A percentile compares a stretch with the other conserved stretches of the same genome.
Conservation (phyloP, 2,888 invertebrate genomes). For the Parnassius glacialis region DNA sequence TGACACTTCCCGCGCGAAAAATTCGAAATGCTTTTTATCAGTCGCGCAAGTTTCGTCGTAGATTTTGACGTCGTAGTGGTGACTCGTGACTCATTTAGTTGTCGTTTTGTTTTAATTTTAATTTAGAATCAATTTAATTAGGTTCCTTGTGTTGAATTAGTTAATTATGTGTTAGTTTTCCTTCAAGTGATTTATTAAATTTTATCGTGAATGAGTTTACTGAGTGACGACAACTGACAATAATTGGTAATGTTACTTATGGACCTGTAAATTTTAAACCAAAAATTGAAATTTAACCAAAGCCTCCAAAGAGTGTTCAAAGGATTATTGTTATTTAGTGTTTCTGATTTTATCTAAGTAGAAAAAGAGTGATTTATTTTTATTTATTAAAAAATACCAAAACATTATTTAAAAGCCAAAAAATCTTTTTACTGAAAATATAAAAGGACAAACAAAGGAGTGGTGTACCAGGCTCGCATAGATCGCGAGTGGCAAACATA, state of each 20-base stretch:
- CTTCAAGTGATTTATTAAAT: too few relatives aligned
- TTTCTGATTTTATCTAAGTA: slow-evolving; percentile 19
- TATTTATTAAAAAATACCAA: not conserved
- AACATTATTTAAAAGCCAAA: too few relatives aligned
- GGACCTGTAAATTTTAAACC: slow-evolving; percentile 9
- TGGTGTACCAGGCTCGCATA: slow-evolving; percentile 42
- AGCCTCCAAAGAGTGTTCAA: slow-evolving; percentile 52
- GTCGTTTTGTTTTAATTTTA: not conserved
- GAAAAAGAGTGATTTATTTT: slow-evolving; percentile 13
- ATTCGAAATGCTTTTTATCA: slow-evolving; percentile 75
- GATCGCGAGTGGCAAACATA: slow-evolving; percentile 31
- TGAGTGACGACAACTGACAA: too few relatives aligned
- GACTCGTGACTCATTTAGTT: slow-evolving; percentile 6
- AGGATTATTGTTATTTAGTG: slow-evolving; percentile 6
- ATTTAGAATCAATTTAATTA: not conserved
- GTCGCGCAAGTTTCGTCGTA: slow-evolving; percentile 20
- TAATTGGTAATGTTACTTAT: too few relatives aligned
- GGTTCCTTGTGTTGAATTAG: not conserved
- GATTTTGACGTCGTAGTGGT: slow-evolving; percentile 1
- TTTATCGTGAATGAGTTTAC: too few relatives aligned
- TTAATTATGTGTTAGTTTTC: not conserved
- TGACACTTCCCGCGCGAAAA: slow-evolving; percentile 78
- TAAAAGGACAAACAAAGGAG: slow-evolving; percentile 1
- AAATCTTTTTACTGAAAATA: not conserved
- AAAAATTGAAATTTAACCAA: slow-evolving; percentile 44